Evolutionary conservation across 2,113 vertebrate species (phyloP), one percentile per base, ranked within the genome.

Genomic region (Brachypteracias leptosomus): DNA sequence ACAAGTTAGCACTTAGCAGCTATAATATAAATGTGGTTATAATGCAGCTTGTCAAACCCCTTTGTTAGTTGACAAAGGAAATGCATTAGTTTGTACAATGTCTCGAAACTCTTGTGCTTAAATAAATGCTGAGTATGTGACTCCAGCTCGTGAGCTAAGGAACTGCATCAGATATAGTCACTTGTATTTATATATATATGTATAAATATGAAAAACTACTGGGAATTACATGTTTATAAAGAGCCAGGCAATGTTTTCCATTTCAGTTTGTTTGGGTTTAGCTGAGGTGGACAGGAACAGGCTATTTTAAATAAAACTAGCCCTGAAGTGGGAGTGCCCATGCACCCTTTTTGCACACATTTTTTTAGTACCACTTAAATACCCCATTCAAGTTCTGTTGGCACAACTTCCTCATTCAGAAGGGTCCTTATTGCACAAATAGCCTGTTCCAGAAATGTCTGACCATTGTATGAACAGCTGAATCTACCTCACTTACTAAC

Each of bases 61-160:
- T 96, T 88, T 93, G 90, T 71, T 55, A 84, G 82, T 44, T 67
- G 67, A 92, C 86, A 89, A 95, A 95, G 89, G 47, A 72, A 59
- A 80, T 55, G 46, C 9, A 33, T 42, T 67, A 8, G 1, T 87
- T 91, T 77, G 57, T 65, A 38, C 67, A 94, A 3, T 35, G 28
- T 78, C 79, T 92, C 83, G 90, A 92, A 86, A 84, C 35, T 63
- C 73, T 57, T 57, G 5, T 21, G 35, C 57, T 81, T 49, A 68
- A 90, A 82, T 86, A 95, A 93, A 75, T 61, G 85, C 76, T 80
- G 58, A 73, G 26, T 66, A 25, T 63, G 58, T 59, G 75, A 91
- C 68, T 92, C 33, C 49, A 89, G 52, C 79, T 94, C 59, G 44
- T 71, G 42, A 80, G 42, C 46, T 71, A 66, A 88, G 82, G 61